Evolutionary conservation across 2,888 invertebrate genomes (phyloP).

Genomic region (Diplolepis rosae): DNA sequence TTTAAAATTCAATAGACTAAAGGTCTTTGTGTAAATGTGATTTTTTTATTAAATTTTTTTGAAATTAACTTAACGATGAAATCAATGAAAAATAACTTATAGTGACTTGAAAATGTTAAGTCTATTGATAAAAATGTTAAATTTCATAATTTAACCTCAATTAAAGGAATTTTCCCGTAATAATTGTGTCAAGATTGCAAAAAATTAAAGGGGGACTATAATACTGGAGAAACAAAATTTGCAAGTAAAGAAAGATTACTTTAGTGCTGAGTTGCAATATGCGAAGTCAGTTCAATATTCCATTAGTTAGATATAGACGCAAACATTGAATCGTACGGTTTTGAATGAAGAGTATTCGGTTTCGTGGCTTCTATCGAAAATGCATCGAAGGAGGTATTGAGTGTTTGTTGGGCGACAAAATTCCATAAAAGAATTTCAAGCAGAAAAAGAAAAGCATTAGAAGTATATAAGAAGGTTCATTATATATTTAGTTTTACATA

Average conservation of each 20-base stretch:
- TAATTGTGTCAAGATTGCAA: not conserved
- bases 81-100: too few relatives aligned
- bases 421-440: too few relatives aligned
- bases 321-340: not conserved
- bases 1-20: too few relatives aligned
- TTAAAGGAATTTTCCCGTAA: not conserved
- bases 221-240: not conserved
- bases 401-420: not conserved
- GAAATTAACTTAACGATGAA: not conserved
- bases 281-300: not conserved
- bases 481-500: too few relatives aligned
- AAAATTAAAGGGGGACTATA: not conserved
- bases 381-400: not conserved
- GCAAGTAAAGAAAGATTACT: not conserved
- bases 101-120: too few relatives aligned
- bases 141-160: too few relatives aligned
- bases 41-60: not conserved
- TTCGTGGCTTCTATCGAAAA: not conserved
- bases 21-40: too few relatives aligned
- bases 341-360: not conserved
- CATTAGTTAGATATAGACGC: not conserved
- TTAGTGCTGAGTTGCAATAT: conserved; percentile 1
- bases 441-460: too few relatives aligned
- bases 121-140: too few relatives aligned
- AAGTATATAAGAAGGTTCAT: too few relatives aligned